A percentile compares a stretch with the other conserved stretches of the same genome.
Conservation (phyloP, 2,888 invertebrate genomes). For the Craniophora ligustri region DNA sequence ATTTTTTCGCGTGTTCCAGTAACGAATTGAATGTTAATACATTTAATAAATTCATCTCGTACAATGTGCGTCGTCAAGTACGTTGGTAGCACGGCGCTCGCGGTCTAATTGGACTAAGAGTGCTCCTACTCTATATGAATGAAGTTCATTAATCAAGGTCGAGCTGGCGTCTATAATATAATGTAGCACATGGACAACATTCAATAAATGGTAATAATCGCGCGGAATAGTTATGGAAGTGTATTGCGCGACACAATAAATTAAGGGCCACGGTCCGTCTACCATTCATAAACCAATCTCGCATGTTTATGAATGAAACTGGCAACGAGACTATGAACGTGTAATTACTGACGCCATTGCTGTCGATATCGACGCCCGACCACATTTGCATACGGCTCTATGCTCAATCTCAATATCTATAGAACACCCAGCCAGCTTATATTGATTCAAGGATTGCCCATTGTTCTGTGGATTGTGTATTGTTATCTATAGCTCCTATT, state of each 20-base stretch:
- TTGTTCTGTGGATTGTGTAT: conserved; percentile 77
- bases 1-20: conserved; percentile 72
- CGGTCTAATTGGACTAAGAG: conserved; percentile 61
- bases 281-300: conserved; percentile 84
- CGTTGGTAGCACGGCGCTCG: conserved; percentile 29
- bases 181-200: conserved; percentile 72
- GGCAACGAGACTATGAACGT: conserved; percentile 65
- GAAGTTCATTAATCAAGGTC: conserved; percentile 80
- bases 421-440: conserved; percentile 61
- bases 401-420: conserved; percentile 58
- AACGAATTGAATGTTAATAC: conserved; percentile 78
- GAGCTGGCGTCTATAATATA: conserved; percentile 72
- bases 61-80: conserved; percentile 36
- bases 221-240: conserved; percentile 81
- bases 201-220: conserved; percentile 81
- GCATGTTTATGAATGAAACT: conserved; percentile 86
- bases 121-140: conserved; percentile 67
- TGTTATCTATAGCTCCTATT: conserved; percentile 71
- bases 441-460: conserved; percentile 76
- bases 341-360: conserved; percentile 81
- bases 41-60: conserved; percentile 69
- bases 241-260: conserved; percentile 71
- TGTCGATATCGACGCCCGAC: conserved; percentile 70
- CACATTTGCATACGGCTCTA: conserved; percentile 77
- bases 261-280: conserved; percentile 75